These are phyloP conservation scores for Silvanus unidentatus DNA, from an alignment of 2,888 invertebrate genomes.

Conservation along the genomic window DNA sequence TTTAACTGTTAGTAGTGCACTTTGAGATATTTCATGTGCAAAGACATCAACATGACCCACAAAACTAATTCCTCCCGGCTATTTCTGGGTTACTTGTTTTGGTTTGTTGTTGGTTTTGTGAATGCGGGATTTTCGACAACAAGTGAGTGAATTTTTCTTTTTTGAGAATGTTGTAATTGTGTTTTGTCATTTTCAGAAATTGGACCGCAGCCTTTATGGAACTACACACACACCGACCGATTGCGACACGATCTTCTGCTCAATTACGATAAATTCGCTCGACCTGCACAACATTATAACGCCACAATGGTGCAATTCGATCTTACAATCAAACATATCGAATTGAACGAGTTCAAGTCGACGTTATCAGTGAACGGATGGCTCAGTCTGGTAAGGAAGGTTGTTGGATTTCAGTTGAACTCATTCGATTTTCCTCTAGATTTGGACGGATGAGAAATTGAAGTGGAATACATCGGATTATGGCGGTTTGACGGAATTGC, in stretches of 20 bases:
- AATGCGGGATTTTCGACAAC: constrained; percentile 25
- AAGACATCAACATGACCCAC: neutral
- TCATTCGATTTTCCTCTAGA: constrained; percentile 49
- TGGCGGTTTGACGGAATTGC: constrained; percentile 55
- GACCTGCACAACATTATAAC: constrained; percentile 51
- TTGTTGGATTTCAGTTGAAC: constrained; percentile 23
- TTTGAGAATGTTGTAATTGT: neutral
- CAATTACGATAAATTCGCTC: constrained; percentile 53
- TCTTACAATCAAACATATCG: constrained; percentile 58
- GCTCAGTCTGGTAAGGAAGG: constrained; percentile 62
- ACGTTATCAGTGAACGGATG: constrained; percentile 56
- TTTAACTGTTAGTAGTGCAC: neutral
- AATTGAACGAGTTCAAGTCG: constrained; percentile 59
- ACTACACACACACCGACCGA: constrained; percentile 52
- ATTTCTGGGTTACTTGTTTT: constrained; percentile 9
- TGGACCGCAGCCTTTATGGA: constrained; percentile 49
- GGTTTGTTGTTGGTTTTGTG: constrained; percentile 3
- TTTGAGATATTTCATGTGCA: neutral
- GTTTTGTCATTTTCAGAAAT: constrained; percentile 20
- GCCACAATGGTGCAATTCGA: constrained; percentile 50
- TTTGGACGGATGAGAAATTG: constrained; percentile 70
- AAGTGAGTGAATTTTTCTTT: constrained; percentile 22
- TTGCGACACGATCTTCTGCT: constrained; percentile 53
- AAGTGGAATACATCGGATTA: constrained; percentile 65
- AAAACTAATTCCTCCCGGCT: constrained; percentile 3